Conservation (phyloP, 2,888 invertebrate genomes). For the Drosophila acutilabella region DNA sequence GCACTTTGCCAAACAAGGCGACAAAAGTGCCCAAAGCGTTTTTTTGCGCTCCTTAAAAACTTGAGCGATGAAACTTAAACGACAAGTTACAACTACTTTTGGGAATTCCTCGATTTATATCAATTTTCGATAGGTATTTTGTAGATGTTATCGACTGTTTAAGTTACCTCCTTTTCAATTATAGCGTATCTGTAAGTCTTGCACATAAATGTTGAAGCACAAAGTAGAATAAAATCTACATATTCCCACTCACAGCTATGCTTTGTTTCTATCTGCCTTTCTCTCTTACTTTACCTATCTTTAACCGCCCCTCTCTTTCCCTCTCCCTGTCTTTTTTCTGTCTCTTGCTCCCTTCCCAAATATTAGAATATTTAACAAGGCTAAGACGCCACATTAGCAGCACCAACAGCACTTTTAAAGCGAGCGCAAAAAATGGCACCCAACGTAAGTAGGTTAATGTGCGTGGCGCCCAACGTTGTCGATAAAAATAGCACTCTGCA, state of each 20-base stretch:
- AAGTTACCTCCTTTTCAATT: neutral
- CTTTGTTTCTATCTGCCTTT: neutral
- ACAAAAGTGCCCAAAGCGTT: conserved; percentile 44
- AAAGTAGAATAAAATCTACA: neutral
- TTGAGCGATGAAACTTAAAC: conserved; percentile 20
- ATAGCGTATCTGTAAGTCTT: neutral
- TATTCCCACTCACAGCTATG: neutral
- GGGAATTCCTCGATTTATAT: conserved; percentile 25
- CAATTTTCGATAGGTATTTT: conserved; percentile 12
- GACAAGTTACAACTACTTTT: conserved; percentile 17
- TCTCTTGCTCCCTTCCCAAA: neutral
- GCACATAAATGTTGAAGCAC: neutral
- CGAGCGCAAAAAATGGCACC: conserved; percentile 56
- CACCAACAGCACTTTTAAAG: conserved; percentile 8
- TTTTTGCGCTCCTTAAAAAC: neutral
- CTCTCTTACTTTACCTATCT: too few relatives aligned
- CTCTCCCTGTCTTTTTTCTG: neutral
- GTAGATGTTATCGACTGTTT: neutral
- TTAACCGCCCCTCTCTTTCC: neutral
- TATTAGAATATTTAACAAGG: conserved; percentile 77
- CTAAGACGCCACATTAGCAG: conserved; percentile 53
- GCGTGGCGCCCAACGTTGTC: conserved; percentile 57
- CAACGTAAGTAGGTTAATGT: conserved; percentile 75
- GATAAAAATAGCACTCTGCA: conserved; percentile 60
- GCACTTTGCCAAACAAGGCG: conserved; percentile 38